These are phyloP conservation scores for Drosophila gaucha DNA, from an alignment of 2,888 invertebrate genomes.

Conservation along the genomic window DNA sequence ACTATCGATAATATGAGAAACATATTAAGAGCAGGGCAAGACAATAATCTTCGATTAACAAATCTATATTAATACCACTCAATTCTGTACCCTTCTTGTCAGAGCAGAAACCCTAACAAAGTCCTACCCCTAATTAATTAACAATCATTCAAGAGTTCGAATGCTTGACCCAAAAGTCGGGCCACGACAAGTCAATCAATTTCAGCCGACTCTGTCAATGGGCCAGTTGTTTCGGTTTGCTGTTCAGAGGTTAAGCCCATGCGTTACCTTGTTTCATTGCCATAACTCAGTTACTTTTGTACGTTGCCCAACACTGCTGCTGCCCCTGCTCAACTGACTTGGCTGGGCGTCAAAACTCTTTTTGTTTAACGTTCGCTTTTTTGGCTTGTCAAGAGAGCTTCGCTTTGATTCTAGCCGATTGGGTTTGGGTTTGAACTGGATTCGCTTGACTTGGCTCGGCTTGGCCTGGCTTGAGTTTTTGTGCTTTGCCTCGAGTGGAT, in stretches of 20 bases:
- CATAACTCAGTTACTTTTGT: constrained; percentile 24
- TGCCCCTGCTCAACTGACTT: constrained; percentile 4
- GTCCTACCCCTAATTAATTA: constrained; percentile 23
- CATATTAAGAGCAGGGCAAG: no score
- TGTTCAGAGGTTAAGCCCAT: constrained; percentile 5
- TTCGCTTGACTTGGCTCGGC: constrained; percentile 3
- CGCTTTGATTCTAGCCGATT: constrained; percentile 36
- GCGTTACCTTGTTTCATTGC: constrained; percentile 26
- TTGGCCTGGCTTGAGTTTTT: constrained; percentile 17
- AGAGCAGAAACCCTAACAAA: background rate
- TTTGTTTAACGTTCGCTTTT: constrained; percentile 29
- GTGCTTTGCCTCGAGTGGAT: constrained; percentile 63
- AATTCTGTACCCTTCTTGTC: background rate
- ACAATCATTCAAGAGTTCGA: background rate
- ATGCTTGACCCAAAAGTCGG: background rate
- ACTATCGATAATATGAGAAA: no score
- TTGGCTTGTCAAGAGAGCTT: constrained; percentile 48
- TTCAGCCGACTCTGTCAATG: constrained; percentile 9
- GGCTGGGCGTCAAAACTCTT: constrained; percentile 37
- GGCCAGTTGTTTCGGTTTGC: constrained; percentile 8
- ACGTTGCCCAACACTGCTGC: constrained; percentile 14
- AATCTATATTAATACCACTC: no score
- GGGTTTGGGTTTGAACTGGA: background rate
- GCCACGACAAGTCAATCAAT: constrained; percentile 31
- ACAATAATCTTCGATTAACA: no score